Percentiles rank a stretch among this genome's conserved stretches.
Evolutionary conservation across 2,888 invertebrate species (phyloP).

Genomic region (Allygus modestus): DNA sequence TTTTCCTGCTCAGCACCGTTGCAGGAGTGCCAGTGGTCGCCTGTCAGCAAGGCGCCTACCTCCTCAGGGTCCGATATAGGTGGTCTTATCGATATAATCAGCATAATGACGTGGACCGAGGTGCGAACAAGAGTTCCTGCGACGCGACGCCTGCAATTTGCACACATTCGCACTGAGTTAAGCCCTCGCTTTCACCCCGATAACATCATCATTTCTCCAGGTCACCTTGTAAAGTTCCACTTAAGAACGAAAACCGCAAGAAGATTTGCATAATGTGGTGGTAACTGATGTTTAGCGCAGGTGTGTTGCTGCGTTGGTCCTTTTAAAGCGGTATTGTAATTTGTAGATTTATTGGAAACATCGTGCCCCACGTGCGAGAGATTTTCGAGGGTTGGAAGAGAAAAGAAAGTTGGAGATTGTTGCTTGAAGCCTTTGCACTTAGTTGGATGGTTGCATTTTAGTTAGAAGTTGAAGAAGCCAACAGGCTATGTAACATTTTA

Average conservation of each 20-base stretch:
- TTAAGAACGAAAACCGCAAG: neutral
- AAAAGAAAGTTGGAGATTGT: no score
- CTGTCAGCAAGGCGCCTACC: no score
- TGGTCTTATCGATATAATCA: conserved; percentile 22
- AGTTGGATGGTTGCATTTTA: no score
- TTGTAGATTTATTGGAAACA: conserved; percentile 8
- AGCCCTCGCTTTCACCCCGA: conserved; percentile 22
- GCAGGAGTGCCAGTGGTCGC: no score
- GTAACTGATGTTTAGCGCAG: neutral
- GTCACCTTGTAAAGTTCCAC: conserved; percentile 15
- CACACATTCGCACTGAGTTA: neutral
- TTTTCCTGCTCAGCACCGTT: no score
- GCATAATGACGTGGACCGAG: conserved; percentile 25
- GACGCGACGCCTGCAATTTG: conserved; percentile 4
- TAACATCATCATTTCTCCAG: conserved; percentile 24
- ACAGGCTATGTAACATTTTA: no score
- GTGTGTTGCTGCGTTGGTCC: neutral
- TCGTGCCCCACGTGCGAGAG: no score
- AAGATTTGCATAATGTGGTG: conserved; percentile 15
- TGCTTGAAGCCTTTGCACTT: no score
- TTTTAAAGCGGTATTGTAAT: neutral
- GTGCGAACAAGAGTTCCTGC: conserved; percentile 1
- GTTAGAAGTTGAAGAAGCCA: no score
- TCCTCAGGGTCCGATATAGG: neutral
- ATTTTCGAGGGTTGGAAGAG: no score